Evolutionary conservation across 2,113 vertebrate species (phyloP).

Genomic region (Cynocephalus volans): DNA sequence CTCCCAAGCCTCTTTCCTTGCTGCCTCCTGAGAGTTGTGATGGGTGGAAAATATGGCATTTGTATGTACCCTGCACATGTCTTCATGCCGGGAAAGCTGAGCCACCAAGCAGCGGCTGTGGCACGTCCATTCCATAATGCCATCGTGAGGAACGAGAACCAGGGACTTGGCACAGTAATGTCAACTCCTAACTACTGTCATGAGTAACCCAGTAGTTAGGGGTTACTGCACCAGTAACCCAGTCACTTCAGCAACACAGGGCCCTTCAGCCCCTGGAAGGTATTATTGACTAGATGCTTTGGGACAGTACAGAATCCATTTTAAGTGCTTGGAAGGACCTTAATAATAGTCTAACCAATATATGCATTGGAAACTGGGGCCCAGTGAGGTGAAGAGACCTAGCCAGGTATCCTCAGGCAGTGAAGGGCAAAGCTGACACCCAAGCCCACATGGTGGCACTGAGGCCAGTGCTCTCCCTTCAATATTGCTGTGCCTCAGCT

Average conservation of each 20-base stretch:
- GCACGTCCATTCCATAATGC: fast-evolving
- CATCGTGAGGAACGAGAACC: background rate
- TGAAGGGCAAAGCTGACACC: background rate
- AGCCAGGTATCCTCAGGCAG: fast-evolving
- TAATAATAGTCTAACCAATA: background rate
- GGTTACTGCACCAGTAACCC: background rate
- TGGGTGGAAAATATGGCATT: background rate
- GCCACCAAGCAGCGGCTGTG: background rate
- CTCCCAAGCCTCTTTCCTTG: background rate
- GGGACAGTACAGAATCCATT: background rate
- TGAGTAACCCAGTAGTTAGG: background rate
- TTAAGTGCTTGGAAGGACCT: background rate
- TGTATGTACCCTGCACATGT: background rate
- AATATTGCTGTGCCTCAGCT: background rate
- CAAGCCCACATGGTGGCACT: background rate
- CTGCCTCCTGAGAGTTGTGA: background rate
- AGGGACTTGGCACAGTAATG: fast-evolving
- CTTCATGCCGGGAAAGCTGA: background rate
- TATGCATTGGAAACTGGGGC: background rate
- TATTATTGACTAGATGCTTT: background rate
- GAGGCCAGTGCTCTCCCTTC: background rate
- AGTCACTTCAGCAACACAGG: background rate
- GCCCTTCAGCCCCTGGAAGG: background rate
- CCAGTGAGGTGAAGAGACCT: background rate
- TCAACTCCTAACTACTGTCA: background rate